Percentiles rank a stretch among this genome's conserved stretches.
phyloP scores from a whole-genome alignment of 2,888 invertebrate genomes.

The Philonicus albiceps region DNA sequence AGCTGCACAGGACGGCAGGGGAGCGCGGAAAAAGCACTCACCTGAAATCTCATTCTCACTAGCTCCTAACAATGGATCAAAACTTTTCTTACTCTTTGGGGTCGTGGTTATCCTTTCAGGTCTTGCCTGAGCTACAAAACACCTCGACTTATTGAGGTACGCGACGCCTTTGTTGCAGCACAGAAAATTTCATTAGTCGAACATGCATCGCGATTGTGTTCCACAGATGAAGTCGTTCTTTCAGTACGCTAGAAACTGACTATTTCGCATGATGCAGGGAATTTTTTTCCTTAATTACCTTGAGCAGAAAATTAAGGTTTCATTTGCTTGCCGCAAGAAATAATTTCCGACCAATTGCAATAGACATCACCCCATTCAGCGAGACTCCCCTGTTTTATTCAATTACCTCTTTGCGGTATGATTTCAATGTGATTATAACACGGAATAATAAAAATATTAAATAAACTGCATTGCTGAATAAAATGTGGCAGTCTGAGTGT shows the following conservation, averaged over 20 bases:
- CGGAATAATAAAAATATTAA: no score
- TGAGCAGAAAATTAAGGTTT: not conserved
- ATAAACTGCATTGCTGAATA: no score
- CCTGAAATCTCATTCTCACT: constrained; percentile 40
- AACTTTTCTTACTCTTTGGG: not conserved
- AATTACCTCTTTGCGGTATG: not conserved
- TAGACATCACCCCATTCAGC: not conserved
- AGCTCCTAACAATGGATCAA: constrained; percentile 1
- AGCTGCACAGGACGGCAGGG: not conserved
- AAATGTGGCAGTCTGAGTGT: no score
- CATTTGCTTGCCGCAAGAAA: not conserved
- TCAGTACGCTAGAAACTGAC: not conserved
- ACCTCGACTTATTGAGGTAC: not conserved
- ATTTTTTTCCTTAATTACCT: not conserved
- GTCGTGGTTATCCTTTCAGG: constrained; percentile 29
- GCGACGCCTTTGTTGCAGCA: constrained; percentile 13
- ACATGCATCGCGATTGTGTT: constrained; percentile 19
- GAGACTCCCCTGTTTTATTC: not conserved
- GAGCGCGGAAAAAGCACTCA: not conserved
- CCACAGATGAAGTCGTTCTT: constrained; percentile 8
- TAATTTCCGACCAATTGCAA: not conserved
- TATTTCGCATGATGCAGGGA: not conserved
- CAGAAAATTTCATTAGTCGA: constrained; percentile 13
- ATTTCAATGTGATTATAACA: not conserved
- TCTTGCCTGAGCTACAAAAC: not conserved